Conservation (phyloP, 2,113 vertebrate genomes). For the Alces alces region DNA sequence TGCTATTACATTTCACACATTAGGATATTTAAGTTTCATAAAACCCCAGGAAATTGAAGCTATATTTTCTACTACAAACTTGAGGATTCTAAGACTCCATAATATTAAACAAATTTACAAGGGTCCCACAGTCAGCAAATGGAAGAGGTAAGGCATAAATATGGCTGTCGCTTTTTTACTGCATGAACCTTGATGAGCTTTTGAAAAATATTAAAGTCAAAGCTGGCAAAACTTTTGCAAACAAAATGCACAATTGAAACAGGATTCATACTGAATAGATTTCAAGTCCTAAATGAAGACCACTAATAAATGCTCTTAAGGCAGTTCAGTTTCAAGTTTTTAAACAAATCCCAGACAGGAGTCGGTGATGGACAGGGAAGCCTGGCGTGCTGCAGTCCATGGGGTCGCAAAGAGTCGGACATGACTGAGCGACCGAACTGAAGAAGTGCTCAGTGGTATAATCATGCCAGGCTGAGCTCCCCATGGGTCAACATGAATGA, state of each 20-base stretch:
- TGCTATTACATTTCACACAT: not conserved
- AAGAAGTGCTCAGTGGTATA: not conserved
- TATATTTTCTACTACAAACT: not conserved
- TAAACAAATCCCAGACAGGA: no score
- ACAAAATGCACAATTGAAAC: not conserved
- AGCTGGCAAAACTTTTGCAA: not conserved
- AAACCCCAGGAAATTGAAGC: not conserved
- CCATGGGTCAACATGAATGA: not conserved
- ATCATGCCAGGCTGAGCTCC: not conserved
- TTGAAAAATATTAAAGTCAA: not conserved
- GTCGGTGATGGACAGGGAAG: no score
- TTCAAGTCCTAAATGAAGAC: not conserved
- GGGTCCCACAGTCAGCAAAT: not conserved
- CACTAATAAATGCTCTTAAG: not conserved
- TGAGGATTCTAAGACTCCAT: not conserved
- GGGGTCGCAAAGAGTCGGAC: no score
- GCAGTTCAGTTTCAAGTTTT: no score
- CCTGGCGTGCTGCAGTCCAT: no score
- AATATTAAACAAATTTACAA: not conserved
- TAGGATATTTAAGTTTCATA: not conserved
- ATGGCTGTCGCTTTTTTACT: not conserved
- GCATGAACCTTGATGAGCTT: not conserved
- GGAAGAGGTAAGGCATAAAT: not conserved
- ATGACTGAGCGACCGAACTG: no score
- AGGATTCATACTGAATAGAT: not conserved